Conservation (phyloP, 2,797 vertebrate species). For the Propithecus perrieri region DNA sequence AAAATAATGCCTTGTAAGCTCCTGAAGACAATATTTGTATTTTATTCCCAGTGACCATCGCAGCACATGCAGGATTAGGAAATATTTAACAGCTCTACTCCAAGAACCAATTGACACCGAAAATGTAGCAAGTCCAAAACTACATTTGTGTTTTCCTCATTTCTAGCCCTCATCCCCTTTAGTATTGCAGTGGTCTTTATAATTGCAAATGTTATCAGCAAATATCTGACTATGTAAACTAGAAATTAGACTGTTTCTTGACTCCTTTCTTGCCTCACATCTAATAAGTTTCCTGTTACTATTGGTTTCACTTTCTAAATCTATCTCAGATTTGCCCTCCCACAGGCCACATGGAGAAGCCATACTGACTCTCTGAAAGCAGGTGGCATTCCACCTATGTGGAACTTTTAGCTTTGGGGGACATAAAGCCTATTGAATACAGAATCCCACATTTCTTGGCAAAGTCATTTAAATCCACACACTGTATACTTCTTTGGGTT, state of each 20-base stretch:
- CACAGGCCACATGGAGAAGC: background rate
- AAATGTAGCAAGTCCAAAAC: background rate
- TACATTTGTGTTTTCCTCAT: background rate
- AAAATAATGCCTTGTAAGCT: background rate
- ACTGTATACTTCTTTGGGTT: background rate
- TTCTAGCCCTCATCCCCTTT: background rate
- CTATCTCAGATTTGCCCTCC: background rate
- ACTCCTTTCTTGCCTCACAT: background rate
- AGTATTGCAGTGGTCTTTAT: background rate
- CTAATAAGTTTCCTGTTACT: background rate
- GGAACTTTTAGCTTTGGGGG: background rate
- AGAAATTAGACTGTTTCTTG: background rate
- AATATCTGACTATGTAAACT: background rate
- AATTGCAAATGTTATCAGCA: background rate
- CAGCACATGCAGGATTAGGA: background rate
- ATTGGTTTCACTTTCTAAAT: background rate
- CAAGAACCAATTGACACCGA: background rate
- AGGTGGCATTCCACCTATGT: background rate
- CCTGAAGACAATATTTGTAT: background rate
- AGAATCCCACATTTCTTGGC: background rate
- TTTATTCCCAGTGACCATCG: background rate
- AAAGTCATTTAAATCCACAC: background rate
- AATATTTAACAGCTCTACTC: background rate
- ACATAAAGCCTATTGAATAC: background rate
- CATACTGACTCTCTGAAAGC: constrained; percentile 16